Conservation (phyloP, 2,888 invertebrate species). For the Ectemnius continuus region DNA sequence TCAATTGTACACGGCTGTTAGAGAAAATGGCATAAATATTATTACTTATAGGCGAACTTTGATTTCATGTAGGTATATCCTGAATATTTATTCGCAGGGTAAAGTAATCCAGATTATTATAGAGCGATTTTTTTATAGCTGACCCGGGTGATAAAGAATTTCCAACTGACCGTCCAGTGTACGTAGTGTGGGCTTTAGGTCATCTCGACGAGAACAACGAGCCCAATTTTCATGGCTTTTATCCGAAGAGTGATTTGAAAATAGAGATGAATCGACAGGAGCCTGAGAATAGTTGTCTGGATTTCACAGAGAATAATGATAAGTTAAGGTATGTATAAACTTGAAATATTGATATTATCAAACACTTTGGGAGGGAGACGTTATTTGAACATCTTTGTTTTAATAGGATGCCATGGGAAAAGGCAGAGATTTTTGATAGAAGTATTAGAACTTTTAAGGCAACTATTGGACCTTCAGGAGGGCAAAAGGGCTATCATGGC, state of each 20-base stretch:
- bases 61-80: conserved; percentile 82
- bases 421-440: conserved; percentile 78
- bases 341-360: too few relatives aligned
- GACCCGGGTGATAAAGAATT: conserved; percentile 89
- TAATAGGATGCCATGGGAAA: conserved; percentile 79
- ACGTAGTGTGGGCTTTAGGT: conserved; percentile 92
- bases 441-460: conserved; percentile 89
- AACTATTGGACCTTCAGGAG: conserved; percentile 91
- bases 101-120: not conserved
- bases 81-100: not conserved
- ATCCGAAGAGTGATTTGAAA: conserved; percentile 85
- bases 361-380: too few relatives aligned
- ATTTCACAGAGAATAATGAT: conserved; percentile 81
- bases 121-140: conserved; percentile 78
- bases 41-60: conserved; percentile 89
- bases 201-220: conserved; percentile 87
- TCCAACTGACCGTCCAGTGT: conserved; percentile 81
- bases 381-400: too few relatives aligned
- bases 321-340: conserved; percentile 60
- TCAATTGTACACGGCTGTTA: conserved; percentile 86
- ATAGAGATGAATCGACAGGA: conserved; percentile 84
- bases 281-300: conserved; percentile 85
- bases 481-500: conserved; percentile 87
- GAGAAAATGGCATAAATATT: conserved; percentile 87
- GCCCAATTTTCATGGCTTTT: conserved; percentile 90